phyloP scores from a whole-genome alignment of 2,888 invertebrate genomes.

The Pandemis cinnamomeana region DNA sequence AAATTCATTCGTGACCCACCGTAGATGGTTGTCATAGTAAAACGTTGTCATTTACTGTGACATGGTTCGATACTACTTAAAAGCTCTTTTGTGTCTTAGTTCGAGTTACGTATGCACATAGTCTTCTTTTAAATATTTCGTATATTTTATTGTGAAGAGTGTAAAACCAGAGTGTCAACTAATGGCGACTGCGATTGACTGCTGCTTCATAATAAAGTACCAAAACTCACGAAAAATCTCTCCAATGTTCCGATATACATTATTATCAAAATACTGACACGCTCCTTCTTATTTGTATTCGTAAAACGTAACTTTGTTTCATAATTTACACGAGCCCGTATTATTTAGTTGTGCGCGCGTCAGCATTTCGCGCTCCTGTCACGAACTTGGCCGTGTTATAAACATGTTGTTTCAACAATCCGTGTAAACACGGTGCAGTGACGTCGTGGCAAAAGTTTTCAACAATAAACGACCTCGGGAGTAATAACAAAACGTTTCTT shows the following conservation, averaged over 20 bases:
- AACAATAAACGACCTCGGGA: conserved; percentile 24
- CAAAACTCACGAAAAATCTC: neutral
- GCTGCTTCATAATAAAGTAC: no score
- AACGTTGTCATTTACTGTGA: no score
- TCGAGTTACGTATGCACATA: no score
- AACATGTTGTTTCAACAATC: conserved; percentile 33
- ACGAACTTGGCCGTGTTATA: conserved; percentile 32
- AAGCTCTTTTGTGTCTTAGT: no score
- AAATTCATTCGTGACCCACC: no score
- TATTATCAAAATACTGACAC: neutral
- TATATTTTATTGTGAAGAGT: no score
- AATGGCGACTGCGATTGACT: no score
- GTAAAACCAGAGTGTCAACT: no score
- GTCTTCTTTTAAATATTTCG: no score
- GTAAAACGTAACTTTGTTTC: conserved; percentile 26
- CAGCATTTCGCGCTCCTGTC: conserved; percentile 32
- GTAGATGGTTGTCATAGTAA: no score
- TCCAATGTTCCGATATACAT: neutral
- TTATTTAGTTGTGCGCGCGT: conserved; percentile 26
- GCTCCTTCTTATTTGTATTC: conserved; percentile 12
- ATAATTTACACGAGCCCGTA: conserved; percentile 21
- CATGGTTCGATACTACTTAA: no score
- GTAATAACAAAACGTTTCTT: conserved; percentile 40
- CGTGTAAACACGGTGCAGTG: conserved; percentile 17
- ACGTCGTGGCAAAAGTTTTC: conserved; percentile 33